Base-by-base conservation (phyloP, 2,113 vertebrate genomes). In the Vimba vimba region DNA sequence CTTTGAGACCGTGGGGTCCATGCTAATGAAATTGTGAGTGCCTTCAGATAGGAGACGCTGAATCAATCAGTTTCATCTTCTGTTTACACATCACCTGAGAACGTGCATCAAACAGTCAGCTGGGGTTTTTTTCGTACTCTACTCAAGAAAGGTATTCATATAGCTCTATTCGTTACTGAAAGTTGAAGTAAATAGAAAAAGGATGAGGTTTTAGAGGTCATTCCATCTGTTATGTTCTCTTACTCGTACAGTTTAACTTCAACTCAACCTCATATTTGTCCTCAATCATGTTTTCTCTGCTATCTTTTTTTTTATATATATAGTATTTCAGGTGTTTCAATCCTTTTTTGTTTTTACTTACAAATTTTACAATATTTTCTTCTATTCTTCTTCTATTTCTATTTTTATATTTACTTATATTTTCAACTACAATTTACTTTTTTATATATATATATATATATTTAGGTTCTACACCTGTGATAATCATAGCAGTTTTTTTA, bases 11-110 rank as follows among this genome's bases (percentile, higher is more conserved):
- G 59, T 30, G 83, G 55, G 79, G 81, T 87, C 89, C 89, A 91
- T 91, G 90, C 89, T 91, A 91, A 91, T 91, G 88, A 87, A 88
- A 91, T 90, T 88, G 90, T 82, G 88, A 90, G 79, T 83, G 81
- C 69, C 86, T 82, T 77, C 50, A 66, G 81, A 88, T 84, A 57
- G 88, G 64, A 69, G 50, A 64, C 30, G 43, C n/a, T 10, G 39
- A 88, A 90, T 88, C 87, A 88, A 84, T 90, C 86, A 85, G 69
- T 77, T 79, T 75, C 62, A 43, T 64, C 85, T 85, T 71, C 86
- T 45, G 62, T 76, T 85, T 78, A 36, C 86, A 86, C 59, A 52
- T 55, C 21, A 36, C 47, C 73, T 36, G 60, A 77, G 47, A 87
- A 62, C 39, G 36, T 57, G 39, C 60, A 77, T 82, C 52, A 89